These are phyloP conservation scores for Vanessa atalanta DNA, from an alignment of 1,140 invertebrate species.

Conservation along the genomic window DNA sequence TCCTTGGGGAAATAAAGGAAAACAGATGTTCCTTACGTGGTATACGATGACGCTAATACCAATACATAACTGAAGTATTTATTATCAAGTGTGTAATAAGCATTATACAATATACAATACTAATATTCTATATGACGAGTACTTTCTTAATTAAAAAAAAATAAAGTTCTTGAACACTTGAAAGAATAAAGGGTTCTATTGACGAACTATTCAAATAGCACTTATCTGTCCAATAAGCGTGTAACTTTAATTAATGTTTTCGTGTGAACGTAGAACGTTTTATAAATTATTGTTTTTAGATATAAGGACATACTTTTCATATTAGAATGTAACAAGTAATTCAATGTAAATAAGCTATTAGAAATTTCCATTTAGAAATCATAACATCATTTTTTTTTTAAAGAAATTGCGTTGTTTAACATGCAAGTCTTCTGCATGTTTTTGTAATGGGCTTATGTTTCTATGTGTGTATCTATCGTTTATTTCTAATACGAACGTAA, in stretches of 20 bases:
- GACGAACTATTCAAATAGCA: background rate
- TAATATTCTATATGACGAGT: background rate
- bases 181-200: background rate
- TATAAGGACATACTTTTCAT: no score
- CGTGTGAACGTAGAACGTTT: no score
- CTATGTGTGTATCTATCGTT: constrained; percentile 11
- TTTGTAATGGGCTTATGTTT: constrained; percentile 16
- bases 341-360: background rate
- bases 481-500: background rate
- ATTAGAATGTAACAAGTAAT: background rate
- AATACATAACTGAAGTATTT: background rate
- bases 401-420: constrained; percentile 13
- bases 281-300: no score
- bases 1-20: constrained; percentile 52
- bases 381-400: constrained; percentile 1
- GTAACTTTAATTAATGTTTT: background rate
- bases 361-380: background rate
- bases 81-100: no score
- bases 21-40: constrained; percentile 9
- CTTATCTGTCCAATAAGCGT: background rate
- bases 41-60: background rate
- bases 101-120: no score
- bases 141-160: background rate
- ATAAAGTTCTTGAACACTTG: background rate
- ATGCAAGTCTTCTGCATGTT: constrained; percentile 22